Evolutionary conservation across 1,140 invertebrate species (phyloP).

Genomic region (Saccostrea cuccullata): DNA sequence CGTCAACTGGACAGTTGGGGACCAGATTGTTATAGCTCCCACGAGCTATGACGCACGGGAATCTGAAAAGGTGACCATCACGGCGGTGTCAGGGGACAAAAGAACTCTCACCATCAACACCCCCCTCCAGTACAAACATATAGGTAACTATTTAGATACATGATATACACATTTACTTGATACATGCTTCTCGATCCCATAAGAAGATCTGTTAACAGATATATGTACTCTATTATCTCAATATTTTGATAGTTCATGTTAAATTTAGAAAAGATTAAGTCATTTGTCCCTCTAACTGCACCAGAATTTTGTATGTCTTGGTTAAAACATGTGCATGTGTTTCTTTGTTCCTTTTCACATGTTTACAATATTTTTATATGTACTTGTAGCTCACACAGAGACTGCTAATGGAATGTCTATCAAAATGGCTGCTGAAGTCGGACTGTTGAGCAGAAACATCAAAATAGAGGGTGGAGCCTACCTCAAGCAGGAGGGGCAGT

Average conservation of each 20-base stretch:
- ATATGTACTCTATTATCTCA: too few relatives aligned
- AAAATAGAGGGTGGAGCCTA: slow-evolving; percentile 70
- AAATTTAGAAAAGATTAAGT: too few relatives aligned
- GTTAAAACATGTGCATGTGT: too few relatives aligned
- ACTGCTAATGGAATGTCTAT: slow-evolving; percentile 52
- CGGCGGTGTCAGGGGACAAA: slow-evolving; percentile 57
- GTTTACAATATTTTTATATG: neutral
- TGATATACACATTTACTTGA: too few relatives aligned
- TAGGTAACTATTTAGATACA: slow-evolving; percentile 56
- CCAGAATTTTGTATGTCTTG: too few relatives aligned
- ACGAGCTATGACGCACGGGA: slow-evolving; percentile 69
- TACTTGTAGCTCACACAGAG: slow-evolving; percentile 56
- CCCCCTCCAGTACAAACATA: slow-evolving; percentile 64
- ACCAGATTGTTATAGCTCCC: slow-evolving; percentile 72
- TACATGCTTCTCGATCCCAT: too few relatives aligned
- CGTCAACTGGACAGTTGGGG: slow-evolving; percentile 68
- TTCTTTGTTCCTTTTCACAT: too few relatives aligned
- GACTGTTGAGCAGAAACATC: slow-evolving; percentile 72
- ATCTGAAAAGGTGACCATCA: slow-evolving; percentile 70
- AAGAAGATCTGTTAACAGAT: too few relatives aligned
- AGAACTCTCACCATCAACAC: slow-evolving; percentile 66
- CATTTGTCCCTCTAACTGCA: too few relatives aligned
- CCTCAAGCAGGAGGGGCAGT: slow-evolving; percentile 57
- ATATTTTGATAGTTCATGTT: too few relatives aligned
- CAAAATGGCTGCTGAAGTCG: slow-evolving; percentile 70